Base-by-base conservation (phyloP, 2,888 invertebrate species). In the Dryocosmus kuriphilus region DNA sequence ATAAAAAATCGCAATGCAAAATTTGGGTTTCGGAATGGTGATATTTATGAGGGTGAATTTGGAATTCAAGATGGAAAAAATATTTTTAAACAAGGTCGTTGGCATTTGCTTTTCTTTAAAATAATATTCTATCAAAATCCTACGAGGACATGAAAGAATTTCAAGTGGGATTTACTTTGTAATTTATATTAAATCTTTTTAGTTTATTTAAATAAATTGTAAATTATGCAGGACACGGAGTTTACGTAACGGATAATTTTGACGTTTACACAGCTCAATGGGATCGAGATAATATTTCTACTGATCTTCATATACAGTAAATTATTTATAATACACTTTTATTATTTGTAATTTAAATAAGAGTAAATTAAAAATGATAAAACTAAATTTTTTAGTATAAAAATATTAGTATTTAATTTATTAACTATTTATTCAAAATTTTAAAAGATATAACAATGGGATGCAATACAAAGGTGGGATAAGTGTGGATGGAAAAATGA, bases 221-320 rank as follows among this genome's bases (percentile, higher is more conserved):
- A n/a, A n/a, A n/a, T 51, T n/a, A 8, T 2, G 3, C n/a, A 51
- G 51, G 51, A 51, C 51, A n/a, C 2, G 51, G 51, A 51, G 51
- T 51, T 51, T 51, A 51, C n/a, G 51, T n/a, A 9, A 51, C 51
- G 9, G 60, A 60, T 60, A 27, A 60, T 60, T 60, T 60, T 60
- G 60, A 60, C 27, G 24, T 60, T 27, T 60, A 60, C 7, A 16
- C 30, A 16, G 61, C 27, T 8, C 61, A 30, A 1, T 61, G 61
- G 61, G 19, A 61, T 27, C 11, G 8, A 61, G 61, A 61, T 30
- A 32, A 61, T 61, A 19, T 61, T 9, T 19, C 61, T 32, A 61
- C 27, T 30, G 19, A 61, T 19, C 61, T 61, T 19, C 30, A 32
- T 8, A 61, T 61, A 30, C 61, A 32, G 61, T 61, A 32, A 30